These are phyloP conservation scores for Torymus aiolomorphi DNA, from an alignment of 2,888 invertebrate species.

Conservation along the genomic window DNA sequence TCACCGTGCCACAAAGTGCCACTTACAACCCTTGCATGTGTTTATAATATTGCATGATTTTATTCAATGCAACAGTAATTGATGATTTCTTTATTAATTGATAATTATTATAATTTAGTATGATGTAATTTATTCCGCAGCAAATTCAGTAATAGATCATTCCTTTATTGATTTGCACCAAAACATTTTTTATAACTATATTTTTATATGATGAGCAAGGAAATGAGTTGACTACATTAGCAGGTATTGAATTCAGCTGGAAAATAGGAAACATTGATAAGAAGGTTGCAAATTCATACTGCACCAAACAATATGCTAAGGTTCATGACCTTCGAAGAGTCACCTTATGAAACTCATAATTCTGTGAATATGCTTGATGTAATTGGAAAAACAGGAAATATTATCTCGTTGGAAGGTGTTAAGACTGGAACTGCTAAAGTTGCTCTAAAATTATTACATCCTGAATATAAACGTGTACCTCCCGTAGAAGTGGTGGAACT, in stretches of 20 bases:
- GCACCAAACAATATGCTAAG: slow-evolving; percentile 75
- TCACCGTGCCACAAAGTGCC: too few relatives aligned
- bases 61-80: too few relatives aligned
- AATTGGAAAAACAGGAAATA: slow-evolving; percentile 85
- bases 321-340: slow-evolving; percentile 86
- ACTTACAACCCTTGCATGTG: too few relatives aligned
- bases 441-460: slow-evolving; percentile 79
- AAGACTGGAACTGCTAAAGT: slow-evolving; percentile 90
- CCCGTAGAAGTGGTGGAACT: slow-evolving; percentile 83
- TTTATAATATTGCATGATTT: too few relatives aligned
- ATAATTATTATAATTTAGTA: too few relatives aligned
- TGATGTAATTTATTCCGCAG: too few relatives aligned
- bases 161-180: too few relatives aligned
- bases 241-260: slow-evolving; percentile 95
- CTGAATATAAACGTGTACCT: slow-evolving; percentile 80
- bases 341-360: slow-evolving; percentile 89
- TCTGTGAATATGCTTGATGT: slow-evolving; percentile 87
- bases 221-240: slow-evolving; percentile 94
- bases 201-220: slow-evolving; percentile 94
- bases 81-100: too few relatives aligned
- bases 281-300: slow-evolving; percentile 64
- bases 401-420: slow-evolving; percentile 91
- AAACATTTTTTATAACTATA: too few relatives aligned
- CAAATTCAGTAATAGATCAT: too few relatives aligned
- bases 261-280: slow-evolving; percentile 80